phyloP scores from a whole-genome alignment of 92 coral and sea anemone genomes.

The Actinostola sp. region DNA sequence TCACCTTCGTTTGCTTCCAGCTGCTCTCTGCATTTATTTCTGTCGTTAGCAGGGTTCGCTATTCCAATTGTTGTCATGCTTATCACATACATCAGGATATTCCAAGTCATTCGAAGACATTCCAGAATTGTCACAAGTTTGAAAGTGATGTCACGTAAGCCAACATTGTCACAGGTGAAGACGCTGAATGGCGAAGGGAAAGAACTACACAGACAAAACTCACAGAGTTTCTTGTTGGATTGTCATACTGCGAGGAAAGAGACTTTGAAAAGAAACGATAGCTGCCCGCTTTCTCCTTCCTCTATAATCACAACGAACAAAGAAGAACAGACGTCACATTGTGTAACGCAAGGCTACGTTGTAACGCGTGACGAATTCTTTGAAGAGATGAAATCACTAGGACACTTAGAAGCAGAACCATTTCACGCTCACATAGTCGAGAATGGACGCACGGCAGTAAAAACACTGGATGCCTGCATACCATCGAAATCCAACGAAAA shows the following conservation, averaged over 20 bases:
- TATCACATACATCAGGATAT: slow-evolving; percentile 79
- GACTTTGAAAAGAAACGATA: neutral
- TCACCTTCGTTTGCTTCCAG: slow-evolving; percentile 75
- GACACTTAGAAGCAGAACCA: neutral
- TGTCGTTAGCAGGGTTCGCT: slow-evolving; percentile 69
- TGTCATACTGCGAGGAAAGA: neutral
- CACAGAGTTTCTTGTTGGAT: slow-evolving; percentile 1
- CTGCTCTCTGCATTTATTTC: slow-evolving; percentile 67
- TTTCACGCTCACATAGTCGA: neutral
- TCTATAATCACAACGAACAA: neutral
- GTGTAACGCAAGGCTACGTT: slow-evolving; percentile 1
- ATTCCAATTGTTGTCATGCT: slow-evolving; percentile 76
- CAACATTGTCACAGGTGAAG: neutral
- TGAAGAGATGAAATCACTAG: neutral
- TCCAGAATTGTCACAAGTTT: slow-evolving; percentile 61
- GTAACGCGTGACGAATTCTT: neutral
- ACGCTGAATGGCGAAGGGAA: neutral
- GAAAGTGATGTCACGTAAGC: neutral
- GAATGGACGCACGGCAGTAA: neutral
- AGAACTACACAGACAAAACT: neutral
- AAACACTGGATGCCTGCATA: neutral
- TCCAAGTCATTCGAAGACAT: slow-evolving; percentile 69
- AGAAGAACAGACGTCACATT: neutral
- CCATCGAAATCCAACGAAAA: neutral
- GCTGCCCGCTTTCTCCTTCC: slow-evolving; percentile 3